Base-by-base conservation (phyloP, 2,888 invertebrate genomes). In the Sesamia inferens region DNA sequence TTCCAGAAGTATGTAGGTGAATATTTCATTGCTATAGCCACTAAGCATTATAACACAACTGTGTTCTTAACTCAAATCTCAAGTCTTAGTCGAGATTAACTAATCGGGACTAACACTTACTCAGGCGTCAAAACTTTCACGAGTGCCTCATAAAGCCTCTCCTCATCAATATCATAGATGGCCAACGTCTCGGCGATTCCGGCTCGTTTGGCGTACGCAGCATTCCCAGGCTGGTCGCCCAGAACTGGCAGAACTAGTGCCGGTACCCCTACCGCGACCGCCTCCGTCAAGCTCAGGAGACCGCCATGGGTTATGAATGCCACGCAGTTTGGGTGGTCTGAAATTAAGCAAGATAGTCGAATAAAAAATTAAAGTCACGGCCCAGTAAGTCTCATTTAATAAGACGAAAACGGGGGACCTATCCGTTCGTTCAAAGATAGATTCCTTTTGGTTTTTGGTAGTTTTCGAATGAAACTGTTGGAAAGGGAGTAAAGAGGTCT, bases 281-380 rank as follows among this genome's bases (percentile, higher is more conserved):
- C 95, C 85, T 97, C 97, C 1, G 95, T 96, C 48, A 95, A 89
- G 63, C 97, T 96, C 76, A 97, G 87, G 58, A 97, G 90, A 8
- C 97, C 97, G 2, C 96, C 96, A 83, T 97, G 97, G 0, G 96
- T 93, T 66, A 92, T 87, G 70, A 92, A 91, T 1, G 96, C 94
- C 71, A 96, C 96, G 55, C 97, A 96, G 72, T 97, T 97, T 0
- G 97, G 96, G 87, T 97, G 97, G 83, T 96, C 97, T 97, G 86
- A 79, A 82, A n/a, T 47, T 24, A n/a, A 14, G 42, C 24, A 24
- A n/a, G 16, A 59, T 22, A 22, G 16, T 0, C 16, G 10, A 16
- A 63, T 31, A 10, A 59, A 31, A 31, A 31, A 31, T 31, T 31
- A 3, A 62, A 54, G 10, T 54, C n/a, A n/a, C n/a, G 51, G 10